Evolutionary conservation across 2,113 vertebrate genomes (phyloP), one percentile per base, ranked within the genome.

Genomic region (Motacilla tschutschensis): DNA sequence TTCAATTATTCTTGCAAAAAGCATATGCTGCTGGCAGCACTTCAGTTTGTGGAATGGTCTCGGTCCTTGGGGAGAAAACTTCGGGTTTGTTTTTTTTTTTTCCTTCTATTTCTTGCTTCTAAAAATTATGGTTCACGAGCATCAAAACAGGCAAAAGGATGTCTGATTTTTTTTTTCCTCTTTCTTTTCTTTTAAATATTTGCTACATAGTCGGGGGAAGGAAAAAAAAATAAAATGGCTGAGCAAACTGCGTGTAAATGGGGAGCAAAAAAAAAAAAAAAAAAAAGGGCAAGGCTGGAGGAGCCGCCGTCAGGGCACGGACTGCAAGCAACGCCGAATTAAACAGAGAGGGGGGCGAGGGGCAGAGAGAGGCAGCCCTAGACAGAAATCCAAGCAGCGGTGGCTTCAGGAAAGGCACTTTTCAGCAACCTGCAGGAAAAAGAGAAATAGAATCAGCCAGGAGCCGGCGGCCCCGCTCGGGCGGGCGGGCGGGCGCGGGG

Each of bases 381-480:
- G 94, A 95, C 91, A 95, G 87, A 96, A 95, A 97, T 97, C 97
- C 96, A 96, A 97, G 96, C 95, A 95, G 96, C 93, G 95, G 95
- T 90, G 95, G 95, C 96, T 97, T 97, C 97, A 96, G 94, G 94
- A 96, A 97, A 97, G 96, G 96, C 97, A 97, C 97, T 97, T 97
- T 97, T 96, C 97, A 97, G 96, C 96, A 96, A 97, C 97, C 97
- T 98, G 97, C 88, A 93, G 96, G 93, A 93, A 95, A 95, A 96
- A 94, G 92, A 96, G 90, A 97, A 93, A 96, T 71, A 93, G 88
- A 91, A 95, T 97, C 93, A 97, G 96, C 64, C 83, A 90, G 67
- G 82, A 90, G 83, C 85, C 75, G 58, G 76, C 41, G 63, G 66
- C 80, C 73, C 77, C 55, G 53, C 63, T 81, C 47, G 57, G 70